A percentile compares a stretch with the other conserved stretches of the same genome.
phyloP scores from a whole-genome alignment of 2,888 invertebrate species.

The Hecatera dysodea region DNA sequence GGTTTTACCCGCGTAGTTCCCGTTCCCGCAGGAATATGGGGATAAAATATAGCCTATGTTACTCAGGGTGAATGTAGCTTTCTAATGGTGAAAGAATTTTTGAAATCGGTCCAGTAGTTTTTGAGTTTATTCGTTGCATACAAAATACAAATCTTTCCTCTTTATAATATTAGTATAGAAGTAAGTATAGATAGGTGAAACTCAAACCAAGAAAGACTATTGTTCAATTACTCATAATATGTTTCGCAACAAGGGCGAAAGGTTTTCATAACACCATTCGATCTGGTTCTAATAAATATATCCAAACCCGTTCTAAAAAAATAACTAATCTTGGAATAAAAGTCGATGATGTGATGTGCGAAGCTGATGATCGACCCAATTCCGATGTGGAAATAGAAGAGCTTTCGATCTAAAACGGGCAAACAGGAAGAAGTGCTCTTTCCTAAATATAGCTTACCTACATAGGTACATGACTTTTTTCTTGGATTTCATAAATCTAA shows the following conservation, averaged over 20 bases:
- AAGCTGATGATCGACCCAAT: constrained; percentile 34
- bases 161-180: too few species aligned
- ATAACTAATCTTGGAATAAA: constrained; percentile 20
- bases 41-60: too few species aligned
- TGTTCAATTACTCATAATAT: not conserved
- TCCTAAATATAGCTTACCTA: not conserved
- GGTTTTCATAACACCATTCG: constrained; percentile 21
- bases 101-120: too few species aligned
- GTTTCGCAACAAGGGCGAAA: not conserved
- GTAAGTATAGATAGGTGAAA: too few species aligned
- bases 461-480: too few species aligned
- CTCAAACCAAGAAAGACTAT: not conserved
- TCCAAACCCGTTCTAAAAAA: too few species aligned
- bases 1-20: too few species aligned
- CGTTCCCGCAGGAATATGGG: too few species aligned
- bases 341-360: not conserved
- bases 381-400: constrained; percentile 17
- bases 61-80: too few species aligned
- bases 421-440: constrained; percentile 19
- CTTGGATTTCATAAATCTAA: not conserved
- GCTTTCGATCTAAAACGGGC: constrained; percentile 31
- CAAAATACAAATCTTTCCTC: too few species aligned
- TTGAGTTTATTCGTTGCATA: too few species aligned
- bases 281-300: constrained; percentile 17
- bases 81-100: too few species aligned